Evolutionary conservation across 1,140 invertebrate genomes (phyloP), one percentile per base, ranked within the genome.

Genomic region (Bombus soroeensis): DNA sequence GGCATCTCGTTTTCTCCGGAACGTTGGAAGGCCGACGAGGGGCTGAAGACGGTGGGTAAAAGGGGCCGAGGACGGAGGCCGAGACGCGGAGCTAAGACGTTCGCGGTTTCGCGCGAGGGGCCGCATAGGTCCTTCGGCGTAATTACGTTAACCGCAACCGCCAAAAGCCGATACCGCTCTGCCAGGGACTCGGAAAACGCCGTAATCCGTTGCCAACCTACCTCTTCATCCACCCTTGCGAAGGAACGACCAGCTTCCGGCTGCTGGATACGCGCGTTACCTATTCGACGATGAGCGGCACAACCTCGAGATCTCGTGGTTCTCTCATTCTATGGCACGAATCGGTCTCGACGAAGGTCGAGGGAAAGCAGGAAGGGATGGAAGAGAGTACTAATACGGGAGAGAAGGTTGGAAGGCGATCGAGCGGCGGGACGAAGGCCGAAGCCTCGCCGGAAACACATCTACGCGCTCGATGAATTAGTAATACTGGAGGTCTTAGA

Each of bases 121-220:
- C 87, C 88, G 70, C 85, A 89, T 89, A 91, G 91, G 93, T 94
- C 94, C 92, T 94, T 92, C 76, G 89, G 89, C 91, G 94, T 94
- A 95, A 95, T 95, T 95, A 95, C 93, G 90, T 85, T 92, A 92
- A 94, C 94, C 94, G 89, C 94, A 95, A 94, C 92, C 92, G 91
- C 93, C 91, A 92, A 94, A 93, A 92, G 92, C 80, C 88, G 90
- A 89, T 93, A 91, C 91, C 87, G 90, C 83, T 83, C 15, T 37
- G 87, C 76, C 76, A 85, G 87, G 88, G 91, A 88, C 82, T 82
- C 81, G 81, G 83, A 86, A 90, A 91, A 90, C 88, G 90, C 91
- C 87, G 89, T 90, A 91, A 92, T 91, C 91, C 90, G 89, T 85
- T 88, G 37, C 88, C 83, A 91, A 89, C 89, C 76, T 0, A 32